Conservation (phyloP, 1,140 invertebrate genomes). For the Amyelois transitella region DNA sequence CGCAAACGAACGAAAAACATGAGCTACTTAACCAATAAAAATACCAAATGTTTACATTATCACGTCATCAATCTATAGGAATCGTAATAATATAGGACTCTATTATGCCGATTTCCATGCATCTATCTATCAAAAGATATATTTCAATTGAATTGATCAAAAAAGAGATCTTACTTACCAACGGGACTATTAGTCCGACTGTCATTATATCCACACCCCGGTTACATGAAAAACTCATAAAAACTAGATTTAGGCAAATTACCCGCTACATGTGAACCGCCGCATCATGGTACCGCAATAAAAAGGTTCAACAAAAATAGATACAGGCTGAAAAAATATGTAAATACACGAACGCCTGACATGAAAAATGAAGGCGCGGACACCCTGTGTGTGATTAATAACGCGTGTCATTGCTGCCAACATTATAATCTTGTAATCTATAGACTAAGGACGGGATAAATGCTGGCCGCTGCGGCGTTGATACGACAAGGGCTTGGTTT, state of each 20-base stretch:
- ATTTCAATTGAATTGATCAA: no score
- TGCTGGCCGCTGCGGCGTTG: no score
- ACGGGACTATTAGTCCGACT: not conserved
- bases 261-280: not conserved
- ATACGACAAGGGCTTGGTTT: no score
- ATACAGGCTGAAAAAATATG: constrained; percentile 18
- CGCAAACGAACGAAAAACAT: no score
- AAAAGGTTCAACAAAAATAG: constrained; percentile 6
- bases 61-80: no score
- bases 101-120: no score
- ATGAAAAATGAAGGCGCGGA: constrained; percentile 28
- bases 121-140: not conserved
- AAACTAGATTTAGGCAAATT: constrained; percentile 5
- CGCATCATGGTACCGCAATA: constrained; percentile 4
- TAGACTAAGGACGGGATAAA: not conserved
- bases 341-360: constrained; percentile 23
- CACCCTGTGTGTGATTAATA: constrained; percentile 36
- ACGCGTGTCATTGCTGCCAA: constrained; percentile 22
- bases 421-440: constrained; percentile 2
- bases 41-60: no score
- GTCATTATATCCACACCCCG: not conserved
- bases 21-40: no score
- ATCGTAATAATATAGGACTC: no score
- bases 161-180: no score
- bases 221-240: not conserved